Percentiles rank a stretch among this genome's conserved stretches.
Evolutionary conservation across 2,888 invertebrate genomes (phyloP).

Genomic region (Cactoblastis cactorum): DNA sequence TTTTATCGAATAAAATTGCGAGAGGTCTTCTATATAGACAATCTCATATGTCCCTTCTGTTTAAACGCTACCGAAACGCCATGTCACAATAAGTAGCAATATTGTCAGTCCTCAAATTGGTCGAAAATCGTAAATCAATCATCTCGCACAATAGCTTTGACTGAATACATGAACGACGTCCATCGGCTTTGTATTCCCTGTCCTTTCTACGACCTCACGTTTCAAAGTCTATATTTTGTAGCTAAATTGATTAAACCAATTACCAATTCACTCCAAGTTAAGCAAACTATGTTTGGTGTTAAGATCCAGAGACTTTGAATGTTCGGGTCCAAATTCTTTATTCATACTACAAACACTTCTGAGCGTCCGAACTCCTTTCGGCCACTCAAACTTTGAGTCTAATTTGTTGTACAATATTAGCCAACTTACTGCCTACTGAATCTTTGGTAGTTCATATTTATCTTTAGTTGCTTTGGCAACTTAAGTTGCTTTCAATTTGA

Average conservation of each 20-base stretch:
- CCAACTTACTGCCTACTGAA: neutral
- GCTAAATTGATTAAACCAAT: slow-evolving; percentile 15
- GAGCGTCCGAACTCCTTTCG: slow-evolving; percentile 11
- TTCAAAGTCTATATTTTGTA: slow-evolving; percentile 1
- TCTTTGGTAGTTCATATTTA: neutral
- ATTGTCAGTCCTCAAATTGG: neutral
- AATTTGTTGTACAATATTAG: slow-evolving; percentile 1
- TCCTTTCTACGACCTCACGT: slow-evolving; percentile 3
- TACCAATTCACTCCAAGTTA: slow-evolving; percentile 16
- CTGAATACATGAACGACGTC: neutral
- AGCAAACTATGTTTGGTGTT: slow-evolving; percentile 10
- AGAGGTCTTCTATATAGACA: no score
- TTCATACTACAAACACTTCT: slow-evolving; percentile 18
- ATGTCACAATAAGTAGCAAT: neutral
- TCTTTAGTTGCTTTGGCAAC: neutral
- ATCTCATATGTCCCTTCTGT: neutral
- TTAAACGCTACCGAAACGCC: neutral
- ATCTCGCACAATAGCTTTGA: neutral
- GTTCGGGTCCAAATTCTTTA: slow-evolving; percentile 18
- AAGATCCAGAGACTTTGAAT: slow-evolving; percentile 15
- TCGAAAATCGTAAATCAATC: neutral
- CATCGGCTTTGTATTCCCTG: neutral
- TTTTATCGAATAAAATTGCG: no score
- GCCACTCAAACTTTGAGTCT: slow-evolving; percentile 3
- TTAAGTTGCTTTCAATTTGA: neutral